Evolutionary conservation across 2,888 invertebrate species (phyloP), one percentile per base, ranked within the genome.

Genomic region (Synanthedon myopaeformis): DNA sequence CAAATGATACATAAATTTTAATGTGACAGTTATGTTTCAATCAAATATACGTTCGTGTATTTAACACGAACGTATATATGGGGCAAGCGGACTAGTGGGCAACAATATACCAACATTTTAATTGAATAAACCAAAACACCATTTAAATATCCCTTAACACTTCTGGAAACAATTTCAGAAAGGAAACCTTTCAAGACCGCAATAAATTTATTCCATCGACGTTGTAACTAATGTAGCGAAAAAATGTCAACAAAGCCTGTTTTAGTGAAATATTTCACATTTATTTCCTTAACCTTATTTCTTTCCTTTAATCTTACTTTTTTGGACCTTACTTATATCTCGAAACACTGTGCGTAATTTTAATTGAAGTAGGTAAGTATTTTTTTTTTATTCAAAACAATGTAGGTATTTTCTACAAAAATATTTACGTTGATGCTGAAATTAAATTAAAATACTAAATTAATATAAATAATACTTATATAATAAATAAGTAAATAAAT

Each of bases 191-290:
- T 13, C n/a, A 13, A 14, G 13, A 45, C 45, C 41, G 41, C 14
- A 52, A 45, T 41, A 49, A 51, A 54, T 52, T 51, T 54, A 41
- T 19, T 51, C 51, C 19, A 14, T 14, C 51, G 54, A 48, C 41
- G 51, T 54, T 54, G 51, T 51, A 51, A 51, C 49, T 54, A 54
- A 54, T 49, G 54, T 49, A 11, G 17, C 41, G 54, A 51, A 54
- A 54, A 52, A 51, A 54, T 48, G 49, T 51, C 13, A 23, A 54
- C 49, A 45, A 6, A 45, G 14, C n/a, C 13, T 45, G 45, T 13
- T 45, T 45, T 13, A 45, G 13, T 14, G 13, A n/a, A 14, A 45
- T 14, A 13, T 45, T 45, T 45, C 14, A 45, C 45, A 45, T 42
- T 42, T 3, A 13, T 45, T 12, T 45, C 13, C 14, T 45, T 14